Base-by-base conservation (phyloP, 2,797 vertebrate genomes). In the Bucorvus abyssinicus region DNA sequence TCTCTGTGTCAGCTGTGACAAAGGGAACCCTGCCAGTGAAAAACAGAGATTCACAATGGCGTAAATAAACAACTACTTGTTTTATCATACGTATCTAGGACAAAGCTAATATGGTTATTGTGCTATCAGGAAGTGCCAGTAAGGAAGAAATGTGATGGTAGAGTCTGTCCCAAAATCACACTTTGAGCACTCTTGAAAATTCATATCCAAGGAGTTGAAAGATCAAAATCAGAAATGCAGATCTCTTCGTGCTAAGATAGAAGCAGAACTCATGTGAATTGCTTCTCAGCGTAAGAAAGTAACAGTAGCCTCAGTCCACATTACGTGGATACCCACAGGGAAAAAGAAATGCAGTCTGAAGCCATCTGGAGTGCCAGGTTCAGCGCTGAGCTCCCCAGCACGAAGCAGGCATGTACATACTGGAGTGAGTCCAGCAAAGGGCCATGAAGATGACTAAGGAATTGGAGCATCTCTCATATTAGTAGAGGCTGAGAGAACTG, bases 321-420 rank as follows among this genome's bases (percentile, higher is more conserved):
- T 34, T 55, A 75, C 16, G 21, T 30, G 9, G 19, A 59, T 59
- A 85, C 2, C 18, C 24, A 74, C 9, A 40, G 53, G 71, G 38
- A 67, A 86, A 91, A 49, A 57, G 3, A 64, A 61, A 11, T 38
- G 49, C 83, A 59, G 20, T 49, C 38, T 59, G 44, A 87, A 73
- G 84, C 18, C 29, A 23, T 19, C 16, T 8, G 2, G 42, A 93
- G 59, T 3, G 3, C 0, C 0, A 1, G 2, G 16, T 52, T 8
- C 17, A 19, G 14, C 19, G 30, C 20, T 60, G 64, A 26, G 17
- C 24, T 83, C 26, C 30, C 27, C 76, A 70, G 11, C 4, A 67
- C 20, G 42, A 85, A 30, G 52, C 44, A 91, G 64, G 29, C 34
- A 85, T 24, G 14, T 15, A 49, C 12, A 32, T 12, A n/a, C 30